Conservation (phyloP, 2,888 invertebrate genomes). For the Drosophila nigricruria region DNA sequence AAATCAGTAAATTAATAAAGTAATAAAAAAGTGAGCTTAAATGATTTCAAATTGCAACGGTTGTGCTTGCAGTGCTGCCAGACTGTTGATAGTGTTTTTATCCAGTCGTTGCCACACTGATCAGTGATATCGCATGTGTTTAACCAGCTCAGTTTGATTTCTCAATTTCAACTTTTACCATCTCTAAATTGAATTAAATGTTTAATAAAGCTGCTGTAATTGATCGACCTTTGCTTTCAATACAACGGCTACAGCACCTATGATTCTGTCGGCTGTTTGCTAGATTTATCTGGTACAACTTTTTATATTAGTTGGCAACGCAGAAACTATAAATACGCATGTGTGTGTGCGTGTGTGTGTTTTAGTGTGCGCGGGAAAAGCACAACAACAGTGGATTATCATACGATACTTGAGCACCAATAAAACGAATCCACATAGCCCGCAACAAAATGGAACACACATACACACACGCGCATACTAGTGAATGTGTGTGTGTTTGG, state of each 20-base stretch:
- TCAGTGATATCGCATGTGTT: neutral
- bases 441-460: constrained; percentile 34
- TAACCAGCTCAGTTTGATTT: too few relatives aligned
- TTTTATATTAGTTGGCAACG: constrained; percentile 47
- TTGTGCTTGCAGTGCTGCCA: neutral
- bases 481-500: constrained; percentile 10
- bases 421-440: constrained; percentile 81
- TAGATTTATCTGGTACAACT: constrained; percentile 27
- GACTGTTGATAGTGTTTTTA: neutral
- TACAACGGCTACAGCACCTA: neutral
- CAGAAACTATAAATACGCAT: constrained; percentile 42
- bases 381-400: constrained; percentile 72
- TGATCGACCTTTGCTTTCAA: constrained; percentile 7
- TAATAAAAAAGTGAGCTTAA: neutral
- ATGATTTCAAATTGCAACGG: neutral
- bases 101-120: constrained; percentile 7
- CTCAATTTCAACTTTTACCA: neutral
- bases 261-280: neutral
- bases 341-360: neutral
- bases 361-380: constrained; percentile 67
- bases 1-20: neutral
- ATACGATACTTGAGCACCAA: constrained; percentile 80
- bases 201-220: neutral
- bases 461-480: neutral
- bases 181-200: neutral